Base-by-base conservation (phyloP, 2,797 vertebrate genomes). In the Sebastes taczanowskii region DNA sequence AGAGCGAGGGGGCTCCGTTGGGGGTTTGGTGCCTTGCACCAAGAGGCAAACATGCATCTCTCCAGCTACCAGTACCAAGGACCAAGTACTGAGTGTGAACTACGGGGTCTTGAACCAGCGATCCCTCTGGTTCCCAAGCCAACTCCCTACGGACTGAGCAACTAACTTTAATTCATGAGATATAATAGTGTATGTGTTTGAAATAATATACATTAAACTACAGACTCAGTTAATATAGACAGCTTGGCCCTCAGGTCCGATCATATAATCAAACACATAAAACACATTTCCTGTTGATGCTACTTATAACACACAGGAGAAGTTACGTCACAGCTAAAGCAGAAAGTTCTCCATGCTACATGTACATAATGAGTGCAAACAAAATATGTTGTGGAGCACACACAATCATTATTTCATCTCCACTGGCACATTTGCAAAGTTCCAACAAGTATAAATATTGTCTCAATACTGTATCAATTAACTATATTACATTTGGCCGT, bases 211-310 rank as follows among this genome's bases (percentile, higher is more conserved):
- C 20, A 52, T 52, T n/a, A 5, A 46, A 46, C 42, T 46, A 46
- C 42, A 18, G 42, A 18, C 42, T 46, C 42, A 46, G 16, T 18
- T 42, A 42, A 42, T 42, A 42, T 11, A 71, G 9, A 38, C 1
- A 1, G 4, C 30, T 8, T 52, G 23, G 10, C 2, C 9, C 30
- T 66, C 20, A 59, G 25, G 11, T 16, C 18, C 35, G 67, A 25
- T 6, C 11, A 42, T 35, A 1, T 4, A 18, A 62, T 30, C 23
- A 62, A 74, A 64, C 53, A 1, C 22, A 22, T 35, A 34, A 73
- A 80, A 69, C 16, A 70, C 23, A 56, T 71, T 77, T 67, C 67
- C 62, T 74, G 29, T 4, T 67, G 29, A 8, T 55, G 59, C 46
- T 29, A 18, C 49, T 30, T 22, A 74, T 7, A n/a, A 22, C 16